Evolutionary conservation across 2,113 vertebrate genomes (phyloP).

Genomic region (Asarcornis scutulata): DNA sequence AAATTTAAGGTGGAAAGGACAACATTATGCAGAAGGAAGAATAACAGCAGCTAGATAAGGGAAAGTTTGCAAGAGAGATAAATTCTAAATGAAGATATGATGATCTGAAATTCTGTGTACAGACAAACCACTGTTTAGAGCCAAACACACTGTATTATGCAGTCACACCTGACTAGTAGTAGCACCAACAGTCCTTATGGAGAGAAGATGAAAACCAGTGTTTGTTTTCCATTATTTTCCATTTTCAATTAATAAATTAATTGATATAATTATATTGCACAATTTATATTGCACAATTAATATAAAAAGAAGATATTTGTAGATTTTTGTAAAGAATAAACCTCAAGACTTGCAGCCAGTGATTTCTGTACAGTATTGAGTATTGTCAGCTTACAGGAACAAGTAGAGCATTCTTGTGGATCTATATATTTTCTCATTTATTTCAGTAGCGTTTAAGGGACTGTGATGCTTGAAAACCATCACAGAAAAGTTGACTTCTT

Average conservation of each 20-base stretch:
- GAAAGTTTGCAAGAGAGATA: background rate
- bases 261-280: too few relatives aligned
- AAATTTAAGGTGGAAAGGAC: background rate
- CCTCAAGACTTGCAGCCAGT: background rate
- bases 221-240: background rate
- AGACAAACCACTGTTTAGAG: accelerated
- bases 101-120: background rate
- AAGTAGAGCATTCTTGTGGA: background rate
- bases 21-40: background rate
- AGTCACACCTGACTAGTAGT: background rate
- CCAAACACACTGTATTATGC: background rate
- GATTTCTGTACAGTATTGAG: background rate
- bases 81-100: background rate
- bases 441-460: background rate
- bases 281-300: background rate
- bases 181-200: background rate
- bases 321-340: background rate
- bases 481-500: background rate
- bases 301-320: background rate
- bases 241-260: background rate
- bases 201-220: background rate
- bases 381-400: background rate
- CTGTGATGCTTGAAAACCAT: background rate
- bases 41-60: background rate
- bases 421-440: background rate